A percentile compares a stretch with the other conserved stretches of the same genome.
Conservation (phyloP, 2,888 invertebrate genomes). For the Heliconius charithonia region DNA sequence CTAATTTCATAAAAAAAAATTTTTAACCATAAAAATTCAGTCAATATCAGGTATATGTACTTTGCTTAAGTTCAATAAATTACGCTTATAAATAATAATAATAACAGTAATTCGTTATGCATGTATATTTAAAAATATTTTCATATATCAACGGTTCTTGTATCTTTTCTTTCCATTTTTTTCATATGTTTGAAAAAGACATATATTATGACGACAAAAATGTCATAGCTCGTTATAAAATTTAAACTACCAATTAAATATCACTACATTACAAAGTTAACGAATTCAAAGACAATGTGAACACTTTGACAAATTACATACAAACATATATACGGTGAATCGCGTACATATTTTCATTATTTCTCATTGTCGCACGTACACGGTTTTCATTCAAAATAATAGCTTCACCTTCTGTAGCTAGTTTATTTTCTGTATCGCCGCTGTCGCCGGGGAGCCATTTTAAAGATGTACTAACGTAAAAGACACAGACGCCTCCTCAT, state of each 20-base stretch:
- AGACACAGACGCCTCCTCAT: constrained; percentile 30
- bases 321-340: neutral
- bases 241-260: neutral
- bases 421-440: constrained; percentile 17
- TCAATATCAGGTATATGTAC: neutral
- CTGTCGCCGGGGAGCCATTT: constrained; percentile 29
- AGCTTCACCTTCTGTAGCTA: constrained; percentile 14
- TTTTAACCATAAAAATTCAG: neutral
- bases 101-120: too few relatives aligned
- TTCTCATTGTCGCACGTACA: neutral
- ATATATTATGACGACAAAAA: neutral
- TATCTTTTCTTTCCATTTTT: too few relatives aligned
- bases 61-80: too few relatives aligned
- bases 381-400: constrained; percentile 24
- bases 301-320: constrained; percentile 12
- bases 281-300: neutral
- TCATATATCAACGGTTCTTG: too few relatives aligned
- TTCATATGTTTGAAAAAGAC: too few relatives aligned
- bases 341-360: constrained; percentile 4
- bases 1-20: too few relatives aligned
- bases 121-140: too few relatives aligned
- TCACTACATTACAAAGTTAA: neutral
- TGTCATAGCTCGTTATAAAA: constrained; percentile 2
- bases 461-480: constrained; percentile 34
- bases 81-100: too few relatives aligned